phyloP scores from a whole-genome alignment of 1,140 invertebrate species.

The Philopotamus ludificatus region DNA sequence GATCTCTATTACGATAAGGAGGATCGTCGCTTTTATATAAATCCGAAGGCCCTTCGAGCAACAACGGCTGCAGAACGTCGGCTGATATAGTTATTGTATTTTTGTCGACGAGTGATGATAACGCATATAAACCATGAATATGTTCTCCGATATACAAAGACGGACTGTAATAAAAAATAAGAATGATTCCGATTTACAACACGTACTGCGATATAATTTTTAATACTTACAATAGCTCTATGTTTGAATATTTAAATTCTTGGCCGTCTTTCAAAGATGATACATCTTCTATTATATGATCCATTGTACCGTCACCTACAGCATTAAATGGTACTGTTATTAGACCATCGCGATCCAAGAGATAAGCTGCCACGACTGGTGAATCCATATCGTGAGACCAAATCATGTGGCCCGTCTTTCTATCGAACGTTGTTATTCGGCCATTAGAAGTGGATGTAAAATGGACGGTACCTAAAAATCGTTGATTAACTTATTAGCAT shows the following conservation, averaged over 20 bases:
- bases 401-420: constrained; percentile 70
- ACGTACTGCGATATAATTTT: not conserved
- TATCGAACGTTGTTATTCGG: constrained; percentile 75
- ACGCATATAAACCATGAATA: constrained; percentile 82
- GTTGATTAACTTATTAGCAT: too few relatives aligned
- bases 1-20: constrained; percentile 37
- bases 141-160: constrained; percentile 93
- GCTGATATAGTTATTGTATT: constrained; percentile 72
- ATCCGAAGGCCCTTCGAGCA: constrained; percentile 67
- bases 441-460: constrained; percentile 89
- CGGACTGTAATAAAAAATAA: constrained; percentile 64
- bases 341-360: constrained; percentile 75
- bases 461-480: constrained; percentile 75
- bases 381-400: constrained; percentile 87
- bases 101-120: constrained; percentile 88
- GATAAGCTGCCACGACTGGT: constrained; percentile 89
- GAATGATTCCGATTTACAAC: not conserved
- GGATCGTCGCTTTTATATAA: constrained; percentile 45
- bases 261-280: constrained; percentile 60
- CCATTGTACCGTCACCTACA: constrained; percentile 81
- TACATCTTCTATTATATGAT: constrained; percentile 68
- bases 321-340: constrained; percentile 87
- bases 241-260: constrained; percentile 59
- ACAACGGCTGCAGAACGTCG: constrained; percentile 59
- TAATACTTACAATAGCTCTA: constrained; percentile 71